phyloP scores from a whole-genome alignment of 1,140 invertebrate species.

The Drosophila virilis region DNA sequence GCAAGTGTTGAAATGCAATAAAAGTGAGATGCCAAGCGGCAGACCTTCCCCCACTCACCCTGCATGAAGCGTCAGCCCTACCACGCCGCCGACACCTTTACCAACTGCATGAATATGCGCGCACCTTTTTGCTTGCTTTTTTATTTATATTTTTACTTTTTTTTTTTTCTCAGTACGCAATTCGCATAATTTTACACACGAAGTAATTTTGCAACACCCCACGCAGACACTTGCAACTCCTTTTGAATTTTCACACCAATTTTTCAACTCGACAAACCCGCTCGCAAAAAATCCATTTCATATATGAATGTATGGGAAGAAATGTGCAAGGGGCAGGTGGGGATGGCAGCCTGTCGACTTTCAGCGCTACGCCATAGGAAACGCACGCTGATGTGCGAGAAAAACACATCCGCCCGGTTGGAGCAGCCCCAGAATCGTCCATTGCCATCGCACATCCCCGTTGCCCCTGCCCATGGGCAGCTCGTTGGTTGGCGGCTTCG shows the following conservation, averaged over 20 bases:
- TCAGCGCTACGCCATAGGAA: conserved; percentile 72
- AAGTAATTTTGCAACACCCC: conserved; percentile 79
- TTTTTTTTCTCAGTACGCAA: conserved; percentile 57
- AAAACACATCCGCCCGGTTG: conserved; percentile 70
- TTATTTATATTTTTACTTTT: conserved; percentile 32
- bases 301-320: conserved; percentile 39
- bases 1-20: conserved; percentile 82
- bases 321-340: conserved; percentile 5
- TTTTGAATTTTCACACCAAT: conserved; percentile 84
- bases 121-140: conserved; percentile 59
- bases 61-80: conserved; percentile 15
- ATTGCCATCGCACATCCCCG: conserved; percentile 5
- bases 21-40: conserved; percentile 76
- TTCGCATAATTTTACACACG: conserved; percentile 82
- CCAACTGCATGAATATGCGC: conserved; percentile 73
- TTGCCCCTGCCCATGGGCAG: conserved; percentile 54
- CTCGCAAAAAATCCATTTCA: conserved; percentile 50
- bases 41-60: conserved; percentile 2
- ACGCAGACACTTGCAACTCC: conserved; percentile 75
- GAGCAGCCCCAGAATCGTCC: conserved; percentile 41
- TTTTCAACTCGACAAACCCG: conserved; percentile 83
- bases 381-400: conserved; percentile 81
- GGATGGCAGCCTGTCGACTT: conserved; percentile 36
- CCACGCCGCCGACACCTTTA: neutral
- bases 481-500: conserved; percentile 51